Base-by-base conservation (phyloP, 2,888 invertebrate genomes). In the Galeruca laticollis region DNA sequence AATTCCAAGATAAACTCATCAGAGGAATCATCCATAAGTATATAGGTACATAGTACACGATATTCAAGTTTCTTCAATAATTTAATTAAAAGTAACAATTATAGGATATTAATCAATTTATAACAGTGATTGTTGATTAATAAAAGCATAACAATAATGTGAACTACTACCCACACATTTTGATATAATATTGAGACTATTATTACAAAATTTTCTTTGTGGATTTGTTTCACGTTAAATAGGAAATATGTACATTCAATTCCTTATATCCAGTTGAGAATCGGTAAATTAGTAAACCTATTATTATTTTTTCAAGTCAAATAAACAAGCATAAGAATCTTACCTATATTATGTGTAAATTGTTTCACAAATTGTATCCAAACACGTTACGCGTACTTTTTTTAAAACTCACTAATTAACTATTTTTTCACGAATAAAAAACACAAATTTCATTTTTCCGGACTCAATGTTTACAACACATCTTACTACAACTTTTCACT, bases 401-500 rank as follows among this genome's bases (percentile, higher is more conserved):
- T n/a, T 13, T 26, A n/a, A 56, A 35, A 2, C 33, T 56, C 18
- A 56, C 56, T 5, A 13, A 56, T 33, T 2, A 56, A 56, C 2
- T 56, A 56, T 35, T 56, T 56, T 33, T 35, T 56, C 33, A 35
- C 33, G 15, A 35, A 10, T 18, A 54, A 54, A 31, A 33, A 33
- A 33, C 33, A 56, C 35, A 35, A 33, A 56, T 33, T 35, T 35
- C 15, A 4, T 52, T 52, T n/a, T 35, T 33, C 18, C 15, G 33
- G 33, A n/a, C 10, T 56, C 33, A 35, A 9, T 33, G 56, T 56
- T 56, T 35, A 56, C 56, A 33, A 56, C 35, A 56, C 56, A 56
- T 56, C 31, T 56, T 33, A n/a, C 8, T 33, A 33, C 33, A 56
- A 56, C 56, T 11, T 33, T 10, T 5, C 56, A 56, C 10, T n/a